A percentile compares a stretch with the other conserved stretches of the same genome.
Conservation (phyloP, 2,888 invertebrate species). For the Tetanocera ferruginea region DNA sequence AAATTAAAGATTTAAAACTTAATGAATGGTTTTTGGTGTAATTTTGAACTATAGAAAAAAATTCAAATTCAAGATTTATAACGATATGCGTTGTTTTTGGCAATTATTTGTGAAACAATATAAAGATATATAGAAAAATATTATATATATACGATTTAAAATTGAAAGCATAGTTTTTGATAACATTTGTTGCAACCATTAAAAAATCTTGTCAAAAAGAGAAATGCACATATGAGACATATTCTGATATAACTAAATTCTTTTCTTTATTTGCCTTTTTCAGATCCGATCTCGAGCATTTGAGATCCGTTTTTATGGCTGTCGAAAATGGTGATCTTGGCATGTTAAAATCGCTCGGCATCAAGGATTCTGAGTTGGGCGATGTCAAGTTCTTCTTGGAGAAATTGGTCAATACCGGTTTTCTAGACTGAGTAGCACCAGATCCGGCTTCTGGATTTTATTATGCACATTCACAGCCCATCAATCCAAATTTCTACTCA, state of each 20-base stretch:
- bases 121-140: no score
- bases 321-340: slow-evolving; percentile 95
- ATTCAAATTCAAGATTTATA: no score
- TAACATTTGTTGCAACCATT: no score
- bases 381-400: slow-evolving; percentile 97
- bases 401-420: slow-evolving; percentile 94
- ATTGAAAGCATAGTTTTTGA: no score
- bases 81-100: no score
- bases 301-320: slow-evolving; percentile 95
- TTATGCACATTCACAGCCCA: slow-evolving; percentile 76
- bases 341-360: slow-evolving; percentile 93
- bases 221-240: no score
- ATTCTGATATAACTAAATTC: neutral
- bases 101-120: no score
- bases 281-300: slow-evolving; percentile 91
- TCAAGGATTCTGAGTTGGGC: slow-evolving; percentile 94
- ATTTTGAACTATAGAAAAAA: no score
- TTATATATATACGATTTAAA: no score
- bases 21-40: no score
- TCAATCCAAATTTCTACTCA: slow-evolving; percentile 82
- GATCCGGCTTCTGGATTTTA: slow-evolving; percentile 81
- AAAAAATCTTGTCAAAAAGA: no score
- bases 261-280: slow-evolving; percentile 56
- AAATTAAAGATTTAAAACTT: no score
- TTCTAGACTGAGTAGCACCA: slow-evolving; percentile 89